These are phyloP conservation scores for Poecilia picta DNA, from an alignment of 2,797 vertebrate genomes.

Conservation along the genomic window DNA sequence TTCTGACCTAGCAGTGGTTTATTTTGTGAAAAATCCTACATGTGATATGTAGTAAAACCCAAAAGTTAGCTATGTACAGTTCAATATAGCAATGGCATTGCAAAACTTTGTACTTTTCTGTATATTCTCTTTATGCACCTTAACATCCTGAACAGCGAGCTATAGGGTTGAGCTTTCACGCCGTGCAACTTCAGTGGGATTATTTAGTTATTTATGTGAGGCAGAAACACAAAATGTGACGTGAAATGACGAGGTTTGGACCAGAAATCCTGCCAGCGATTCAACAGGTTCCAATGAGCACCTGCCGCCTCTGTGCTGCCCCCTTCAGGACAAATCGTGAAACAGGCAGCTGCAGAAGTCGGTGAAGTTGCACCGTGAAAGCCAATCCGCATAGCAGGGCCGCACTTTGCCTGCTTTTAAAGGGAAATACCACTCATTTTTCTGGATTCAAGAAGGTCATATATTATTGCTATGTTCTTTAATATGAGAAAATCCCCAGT, in stretches of 20 bases:
- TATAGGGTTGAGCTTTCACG: slow-evolving; percentile 46
- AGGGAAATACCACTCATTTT: slow-evolving; percentile 65
- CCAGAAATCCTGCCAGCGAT: neutral
- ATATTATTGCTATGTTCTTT: neutral
- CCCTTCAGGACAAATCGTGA: slow-evolving; percentile 15
- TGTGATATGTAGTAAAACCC: slow-evolving; percentile 63
- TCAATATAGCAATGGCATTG: slow-evolving; percentile 51
- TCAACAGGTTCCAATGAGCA: neutral
- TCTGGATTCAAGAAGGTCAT: slow-evolving; percentile 29
- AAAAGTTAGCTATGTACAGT: slow-evolving; percentile 54
- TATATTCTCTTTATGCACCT: slow-evolving; percentile 66
- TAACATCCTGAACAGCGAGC: slow-evolving; percentile 38
- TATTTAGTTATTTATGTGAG: slow-evolving; percentile 9
- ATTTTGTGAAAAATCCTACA: slow-evolving; percentile 68
- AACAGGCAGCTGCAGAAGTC: slow-evolving; percentile 1
- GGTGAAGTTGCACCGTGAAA: slow-evolving; percentile 47
- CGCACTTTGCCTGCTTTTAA: slow-evolving; percentile 57
- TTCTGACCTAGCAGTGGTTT: slow-evolving; percentile 56
- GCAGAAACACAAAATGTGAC: neutral
- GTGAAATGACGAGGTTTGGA: neutral
- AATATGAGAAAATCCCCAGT: neutral
- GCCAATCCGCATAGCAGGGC: slow-evolving; percentile 35
- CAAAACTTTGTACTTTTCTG: slow-evolving; percentile 62
- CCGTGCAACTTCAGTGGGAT: slow-evolving; percentile 38
- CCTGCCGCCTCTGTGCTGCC: neutral